Evolutionary conservation across 2,888 invertebrate species (phyloP), one percentile per base, ranked within the genome.

Genomic region (Apeira syringaria): DNA sequence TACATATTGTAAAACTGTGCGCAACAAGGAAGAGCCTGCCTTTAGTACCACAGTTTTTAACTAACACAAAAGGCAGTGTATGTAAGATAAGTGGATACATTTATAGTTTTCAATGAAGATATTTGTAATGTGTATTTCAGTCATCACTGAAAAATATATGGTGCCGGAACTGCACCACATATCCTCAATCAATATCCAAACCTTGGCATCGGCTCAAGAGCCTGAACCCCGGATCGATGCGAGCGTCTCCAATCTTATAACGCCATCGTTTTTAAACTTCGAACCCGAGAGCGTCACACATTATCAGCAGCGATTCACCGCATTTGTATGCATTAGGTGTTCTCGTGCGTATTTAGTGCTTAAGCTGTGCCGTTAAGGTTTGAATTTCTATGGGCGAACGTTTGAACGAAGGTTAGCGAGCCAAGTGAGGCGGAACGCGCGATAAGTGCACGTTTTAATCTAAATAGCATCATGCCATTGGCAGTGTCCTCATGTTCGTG

Each of bases 371-470:
- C 4, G 27, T 22, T 36, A 40, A 27, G 31, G 45, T 28, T 15
- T 9, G 26, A 12, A 31, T 46, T 46, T 10, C 34, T 17, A 6
- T 38, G 25, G 17, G 13, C 17, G 24, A 10, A 17, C 27, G 13
- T 35, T 30, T 11, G 9, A 9, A 9, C 15, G 12, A 24, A n/a
- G 15, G 22, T 6, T 27, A 8, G 10, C 12, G 12, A 17, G 24
- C 50, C 61, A 59, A 59, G 61, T 64, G 61, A 67, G 53, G 65
- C 52, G 69, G 73, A 72, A 70, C 68, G 71, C 69, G 65, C 72
- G 63, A 59, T 59, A 88, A 85, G 80, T 84, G 73, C 73, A 61
- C 51, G 69, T 70, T 76, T 80, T 84, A 84, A 87, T 85, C 84
- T 82, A 83, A 86, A 86, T 80, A 80, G 77, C 74, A 83, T 79